Conservation (phyloP, 2,797 vertebrate species). For the Thalassophryne amazonica region DNA sequence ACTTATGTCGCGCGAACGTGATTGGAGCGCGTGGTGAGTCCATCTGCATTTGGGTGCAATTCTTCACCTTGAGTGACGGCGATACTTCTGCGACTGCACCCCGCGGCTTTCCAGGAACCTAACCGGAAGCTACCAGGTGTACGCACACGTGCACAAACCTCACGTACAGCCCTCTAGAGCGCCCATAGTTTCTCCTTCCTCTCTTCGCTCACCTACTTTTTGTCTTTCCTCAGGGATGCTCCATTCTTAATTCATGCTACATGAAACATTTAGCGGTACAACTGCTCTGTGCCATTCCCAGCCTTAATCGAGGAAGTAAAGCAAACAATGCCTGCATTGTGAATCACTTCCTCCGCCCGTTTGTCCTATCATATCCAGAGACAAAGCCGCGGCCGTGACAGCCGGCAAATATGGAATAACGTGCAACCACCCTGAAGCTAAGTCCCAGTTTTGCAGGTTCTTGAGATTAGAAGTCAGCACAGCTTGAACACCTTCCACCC, state of each 20-base stretch:
- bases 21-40: no score
- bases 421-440: conserved; percentile 46
- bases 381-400: conserved; percentile 29
- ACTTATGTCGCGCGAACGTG: no score
- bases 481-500: conserved; percentile 53
- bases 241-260: conserved; percentile 49
- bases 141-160: neutral
- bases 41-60: no score
- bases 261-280: conserved; percentile 55
- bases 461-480: conserved; percentile 53
- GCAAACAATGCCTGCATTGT: conserved; percentile 37
- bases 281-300: conserved; percentile 24
- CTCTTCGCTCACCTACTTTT: conserved; percentile 4
- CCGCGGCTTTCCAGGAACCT: conserved; percentile 23
- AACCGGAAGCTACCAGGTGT: neutral
- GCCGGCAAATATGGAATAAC: conserved; percentile 40
- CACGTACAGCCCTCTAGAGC: neutral
- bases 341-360: conserved; percentile 26
- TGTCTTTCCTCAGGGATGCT: conserved; percentile 19
- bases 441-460: conserved; percentile 54
- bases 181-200: neutral
- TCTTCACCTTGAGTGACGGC: no score
- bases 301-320: conserved; percentile 38
- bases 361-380: conserved; percentile 18
- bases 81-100: conserved; percentile 4